Base-by-base conservation (phyloP, 2,888 invertebrate species). In the Teleiodes luculella region DNA sequence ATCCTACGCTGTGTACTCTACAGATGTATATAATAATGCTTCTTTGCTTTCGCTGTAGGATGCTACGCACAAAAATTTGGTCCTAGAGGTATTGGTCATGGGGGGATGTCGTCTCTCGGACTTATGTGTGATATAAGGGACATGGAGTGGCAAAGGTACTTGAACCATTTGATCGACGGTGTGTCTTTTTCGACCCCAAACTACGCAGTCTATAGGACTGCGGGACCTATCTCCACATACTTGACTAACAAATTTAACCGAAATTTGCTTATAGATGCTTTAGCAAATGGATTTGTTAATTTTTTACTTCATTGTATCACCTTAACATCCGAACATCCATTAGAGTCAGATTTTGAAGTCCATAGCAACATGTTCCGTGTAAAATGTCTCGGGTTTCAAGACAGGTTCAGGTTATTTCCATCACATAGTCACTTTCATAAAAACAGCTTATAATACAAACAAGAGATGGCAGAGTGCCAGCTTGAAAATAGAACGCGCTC, bases 61-160 rank as follows among this genome's bases (percentile, higher is more conserved):
- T 98, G 98, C 93, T 97, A 98, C 93, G 96, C 97, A 82, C 95
- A 96, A 91, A 96, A 94, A 91, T 98, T 95, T 92, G 98, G 98
- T 72, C 97, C 97, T 72, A 95, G 97, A 91, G 96, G 96, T 81
- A 94, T 97, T 90, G 97, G 97, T 79, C 97, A 96, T 89, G 95
- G 96, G 74, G 96, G 96, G 80, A 95, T 97, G 83, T 93, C 93
- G 72, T 94, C 94, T 84, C 91, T 95, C 82, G 95, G 95, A 78
- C 93, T 95, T 82, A 95, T 94, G 93, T 95, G 94, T 91, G 95
- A 95, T 91, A 92, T 95, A 90, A 94, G 90, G 91, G 95, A 95
- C 90, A 77, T 84, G 76, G 93, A 93, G 80, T 92, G 93, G 92
- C 93, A 94, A 91, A 94, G 94, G 94, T 94, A 93, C 71, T 72